Conservation (phyloP, 2,113 vertebrate species). For the Triplophysa dalaica region DNA sequence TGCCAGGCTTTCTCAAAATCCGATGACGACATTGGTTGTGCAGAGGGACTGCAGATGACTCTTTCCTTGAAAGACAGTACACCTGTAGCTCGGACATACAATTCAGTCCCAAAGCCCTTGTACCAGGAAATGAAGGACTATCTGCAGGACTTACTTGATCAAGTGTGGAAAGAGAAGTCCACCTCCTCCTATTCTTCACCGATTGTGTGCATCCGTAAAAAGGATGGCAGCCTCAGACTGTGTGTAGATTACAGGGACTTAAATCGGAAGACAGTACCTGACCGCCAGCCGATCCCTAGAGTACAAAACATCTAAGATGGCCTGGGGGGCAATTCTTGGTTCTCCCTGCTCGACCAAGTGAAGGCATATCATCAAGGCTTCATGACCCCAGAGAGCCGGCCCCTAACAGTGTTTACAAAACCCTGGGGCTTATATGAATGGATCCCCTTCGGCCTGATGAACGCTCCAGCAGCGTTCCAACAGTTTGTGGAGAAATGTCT, state of each 20-base stretch:
- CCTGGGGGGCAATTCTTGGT: too few relatives aligned
- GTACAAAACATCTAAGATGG: too few relatives aligned
- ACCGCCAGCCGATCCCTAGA: too few relatives aligned
- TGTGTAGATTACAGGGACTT: too few relatives aligned
- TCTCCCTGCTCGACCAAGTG: too few relatives aligned
- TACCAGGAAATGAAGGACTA: too few relatives aligned
- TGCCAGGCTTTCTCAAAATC: slow-evolving; percentile 14
- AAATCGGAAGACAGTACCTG: too few relatives aligned
- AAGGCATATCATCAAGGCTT: background rate
- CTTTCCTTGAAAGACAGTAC: slow-evolving; percentile 21
- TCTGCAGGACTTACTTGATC: too few relatives aligned
- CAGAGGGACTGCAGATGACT: background rate
- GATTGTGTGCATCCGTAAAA: too few relatives aligned
- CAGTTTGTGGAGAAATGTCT: slow-evolving; percentile 19
- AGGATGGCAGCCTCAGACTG: too few relatives aligned
- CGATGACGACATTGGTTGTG: slow-evolving; percentile 32
- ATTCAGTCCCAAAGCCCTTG: slow-evolving; percentile 33
- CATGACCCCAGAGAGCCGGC: slow-evolving; percentile 4
- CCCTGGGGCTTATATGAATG: background rate
- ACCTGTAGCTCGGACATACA: slow-evolving; percentile 17
- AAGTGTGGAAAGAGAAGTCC: too few relatives aligned
- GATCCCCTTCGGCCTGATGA: slow-evolving; percentile 41
- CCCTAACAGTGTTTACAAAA: slow-evolving; percentile 35
- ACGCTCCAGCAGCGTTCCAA: background rate
- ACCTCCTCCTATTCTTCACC: too few relatives aligned